These are phyloP conservation scores for Eupithecia exiguata DNA, from an alignment of 2,888 invertebrate species.

Conservation along the genomic window DNA sequence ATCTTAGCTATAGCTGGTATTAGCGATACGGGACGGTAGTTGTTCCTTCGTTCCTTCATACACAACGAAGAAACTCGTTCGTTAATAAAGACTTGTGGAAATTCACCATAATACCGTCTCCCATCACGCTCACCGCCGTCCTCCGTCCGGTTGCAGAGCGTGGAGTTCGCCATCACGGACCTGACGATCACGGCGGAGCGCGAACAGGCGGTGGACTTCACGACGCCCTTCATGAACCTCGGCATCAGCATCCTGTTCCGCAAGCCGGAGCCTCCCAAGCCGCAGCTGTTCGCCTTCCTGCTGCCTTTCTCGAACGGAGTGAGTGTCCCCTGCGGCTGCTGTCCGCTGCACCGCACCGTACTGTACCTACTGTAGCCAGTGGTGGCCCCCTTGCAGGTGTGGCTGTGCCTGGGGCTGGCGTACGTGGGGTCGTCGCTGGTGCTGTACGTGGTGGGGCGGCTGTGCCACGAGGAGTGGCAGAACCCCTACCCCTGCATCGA, in stretches of 20 bases:
- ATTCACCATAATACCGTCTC: too few relatives aligned
- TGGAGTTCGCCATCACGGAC: constrained; percentile 96
- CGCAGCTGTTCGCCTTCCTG: constrained; percentile 95
- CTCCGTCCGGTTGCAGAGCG: constrained; percentile 81
- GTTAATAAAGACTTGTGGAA: too few relatives aligned
- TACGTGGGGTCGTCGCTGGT: constrained; percentile 91
- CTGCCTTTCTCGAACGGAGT: constrained; percentile 91
- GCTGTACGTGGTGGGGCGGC: constrained; percentile 91
- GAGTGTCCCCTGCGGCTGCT: constrained; percentile 21
- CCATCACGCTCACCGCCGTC: background rate
- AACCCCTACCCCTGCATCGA: constrained; percentile 94
- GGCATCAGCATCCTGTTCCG: constrained; percentile 95
- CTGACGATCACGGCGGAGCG: constrained; percentile 95
- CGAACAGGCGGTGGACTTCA: constrained; percentile 95
- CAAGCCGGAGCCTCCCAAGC: constrained; percentile 91
- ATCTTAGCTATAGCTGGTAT: too few relatives aligned
- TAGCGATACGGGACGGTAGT: too few relatives aligned
- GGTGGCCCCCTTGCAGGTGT: constrained; percentile 81
- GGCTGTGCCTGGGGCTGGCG: constrained; percentile 93
- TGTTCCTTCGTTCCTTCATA: too few relatives aligned
- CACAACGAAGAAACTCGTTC: too few relatives aligned
- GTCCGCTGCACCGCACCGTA: background rate
- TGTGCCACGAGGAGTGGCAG: constrained; percentile 94
- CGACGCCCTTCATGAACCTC: constrained; percentile 97
- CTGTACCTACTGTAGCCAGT: background rate